Evolutionary conservation across 2,888 invertebrate species (phyloP), one percentile per base, ranked within the genome.

Genomic region (Esperia sulphurella): DNA sequence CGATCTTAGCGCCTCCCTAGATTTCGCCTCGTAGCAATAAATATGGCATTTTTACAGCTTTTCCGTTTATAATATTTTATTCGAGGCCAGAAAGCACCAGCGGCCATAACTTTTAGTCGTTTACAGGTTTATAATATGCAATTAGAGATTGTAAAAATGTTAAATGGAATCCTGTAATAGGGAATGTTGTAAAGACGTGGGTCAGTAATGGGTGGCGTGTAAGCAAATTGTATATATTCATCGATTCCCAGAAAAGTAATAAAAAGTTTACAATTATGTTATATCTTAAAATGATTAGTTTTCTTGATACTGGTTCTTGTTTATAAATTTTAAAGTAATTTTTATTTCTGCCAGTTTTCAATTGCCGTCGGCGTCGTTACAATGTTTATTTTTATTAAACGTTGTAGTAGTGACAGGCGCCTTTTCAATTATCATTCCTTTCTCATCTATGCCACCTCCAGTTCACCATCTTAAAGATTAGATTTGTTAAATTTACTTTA

Each of bases 81-180:
- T 53, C 54, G 46, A 21, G 14, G 43, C 44, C 50, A 57, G 47
- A 41, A 48, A 48, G 50, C 54, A 38, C 50, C 48, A 21, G 51
- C 63, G 47, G 61, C 71, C 65, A 67, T 75, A 71, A 71, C 69
- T 56, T 50, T 49, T 55, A 61, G 57, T 61, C 65, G 67, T 80
- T 80, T 78, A 73, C 71, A 67, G 61, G 75, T 84, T 85, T 87
- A 87, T 83, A 87, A 83, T 81, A 75, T 78, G 71, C 83, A 88
- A 90, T 90, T 89, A 89, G 64, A 71, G 84, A 84, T 73, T 87
- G 88, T 90, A 89, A 90, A 89, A 88, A 82, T 79, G 82, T 75
- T 82, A 79, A 82, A 80, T 77, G 80, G 77, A 76, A 79, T 78
- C 68, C 68, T 66, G 75, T 83, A 76, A 85, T 83, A 71, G 77